Percentiles rank a stretch among this genome's conserved stretches.
Evolutionary conservation across 2,113 vertebrate genomes (phyloP).

Genomic region (Saguinus imperator): DNA sequence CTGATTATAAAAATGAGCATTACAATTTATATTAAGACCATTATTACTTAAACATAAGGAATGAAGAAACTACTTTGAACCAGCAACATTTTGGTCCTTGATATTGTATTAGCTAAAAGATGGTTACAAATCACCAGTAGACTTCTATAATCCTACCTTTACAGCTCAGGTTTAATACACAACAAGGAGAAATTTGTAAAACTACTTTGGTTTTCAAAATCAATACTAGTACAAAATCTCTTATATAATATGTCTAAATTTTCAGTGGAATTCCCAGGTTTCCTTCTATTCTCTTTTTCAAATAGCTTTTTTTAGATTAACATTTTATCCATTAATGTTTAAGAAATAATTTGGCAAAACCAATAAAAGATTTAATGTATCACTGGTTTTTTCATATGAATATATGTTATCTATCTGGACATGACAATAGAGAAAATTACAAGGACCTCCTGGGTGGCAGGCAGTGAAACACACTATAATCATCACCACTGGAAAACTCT

Average conservation of each 20-base stretch:
- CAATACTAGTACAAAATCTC: constrained; percentile 13
- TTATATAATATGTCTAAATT: background rate
- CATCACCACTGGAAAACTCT: constrained; percentile 77
- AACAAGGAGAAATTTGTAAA: constrained; percentile 30
- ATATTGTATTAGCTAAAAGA: constrained; percentile 39
- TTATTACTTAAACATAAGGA: constrained; percentile 49
- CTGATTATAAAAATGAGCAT: constrained; percentile 57
- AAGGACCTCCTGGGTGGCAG: constrained; percentile 79
- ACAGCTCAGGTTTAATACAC: background rate
- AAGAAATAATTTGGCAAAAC: constrained; percentile 73
- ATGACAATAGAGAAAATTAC: constrained; percentile 81
- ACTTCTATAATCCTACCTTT: background rate
- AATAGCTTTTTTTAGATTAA: constrained; percentile 27
- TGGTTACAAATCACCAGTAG: background rate
- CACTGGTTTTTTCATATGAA: constrained; percentile 80
- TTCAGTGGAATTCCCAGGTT: constrained; percentile 6
- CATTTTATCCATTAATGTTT: constrained; percentile 42
- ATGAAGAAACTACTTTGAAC: constrained; percentile 59
- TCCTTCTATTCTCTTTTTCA: constrained; percentile 26
- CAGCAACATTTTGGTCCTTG: constrained; percentile 33
- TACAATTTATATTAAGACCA: constrained; percentile 30
- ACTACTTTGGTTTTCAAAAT: constrained; percentile 15
- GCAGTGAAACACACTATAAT: constrained; percentile 80
- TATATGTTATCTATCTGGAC: constrained; percentile 81
- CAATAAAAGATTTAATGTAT: constrained; percentile 75